These are phyloP conservation scores for Pseudopleuronectes americanus DNA, from an alignment of 2,797 vertebrate species.

Conservation along the genomic window DNA sequence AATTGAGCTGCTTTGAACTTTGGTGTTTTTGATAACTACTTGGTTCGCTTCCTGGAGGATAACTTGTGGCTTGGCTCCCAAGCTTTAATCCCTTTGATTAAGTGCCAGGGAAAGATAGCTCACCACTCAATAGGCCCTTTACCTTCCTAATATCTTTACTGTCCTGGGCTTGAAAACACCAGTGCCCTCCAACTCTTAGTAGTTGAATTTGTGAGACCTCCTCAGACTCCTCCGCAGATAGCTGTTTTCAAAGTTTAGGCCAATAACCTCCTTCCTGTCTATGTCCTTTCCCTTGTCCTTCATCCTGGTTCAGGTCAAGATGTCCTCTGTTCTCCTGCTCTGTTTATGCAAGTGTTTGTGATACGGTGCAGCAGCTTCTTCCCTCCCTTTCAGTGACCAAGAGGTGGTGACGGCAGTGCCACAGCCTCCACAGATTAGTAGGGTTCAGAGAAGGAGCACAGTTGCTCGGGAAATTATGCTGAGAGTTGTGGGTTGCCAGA, in stretches of 20 bases:
- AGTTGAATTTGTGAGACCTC: slow-evolving; percentile 79
- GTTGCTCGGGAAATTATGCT: slow-evolving; percentile 61
- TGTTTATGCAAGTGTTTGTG: slow-evolving; percentile 73
- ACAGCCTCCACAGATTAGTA: slow-evolving; percentile 59
- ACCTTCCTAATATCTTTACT: slow-evolving; percentile 87
- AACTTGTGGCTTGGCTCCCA: slow-evolving; percentile 98
- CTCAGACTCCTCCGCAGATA: slow-evolving; percentile 86
- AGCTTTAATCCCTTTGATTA: slow-evolving; percentile 99
- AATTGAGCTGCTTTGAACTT: slow-evolving; percentile 99
- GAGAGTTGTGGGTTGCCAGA: slow-evolving; percentile 50
- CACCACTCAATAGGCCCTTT: slow-evolving; percentile 85
- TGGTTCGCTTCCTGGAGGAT: slow-evolving; percentile 99
- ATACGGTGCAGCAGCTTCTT: slow-evolving; percentile 41
- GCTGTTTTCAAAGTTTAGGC: slow-evolving; percentile 79
- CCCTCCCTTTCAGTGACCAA: slow-evolving; percentile 37
- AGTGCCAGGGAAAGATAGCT: slow-evolving; percentile 96
- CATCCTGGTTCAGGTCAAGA: slow-evolving; percentile 80
- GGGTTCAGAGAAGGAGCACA: slow-evolving; percentile 61
- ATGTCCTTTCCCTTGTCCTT: slow-evolving; percentile 67
- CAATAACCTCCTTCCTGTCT: slow-evolving; percentile 73
- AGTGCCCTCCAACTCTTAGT: slow-evolving; percentile 80
- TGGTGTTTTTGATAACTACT: slow-evolving; percentile 99
- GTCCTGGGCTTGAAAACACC: slow-evolving; percentile 88
- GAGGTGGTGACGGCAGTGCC: slow-evolving; percentile 59
- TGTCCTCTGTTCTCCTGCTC: slow-evolving; percentile 71